Percentiles rank a stretch among this genome's conserved stretches.
Conservation (phyloP, 2,113 vertebrate species). For the Dascyllus trimaculatus region DNA sequence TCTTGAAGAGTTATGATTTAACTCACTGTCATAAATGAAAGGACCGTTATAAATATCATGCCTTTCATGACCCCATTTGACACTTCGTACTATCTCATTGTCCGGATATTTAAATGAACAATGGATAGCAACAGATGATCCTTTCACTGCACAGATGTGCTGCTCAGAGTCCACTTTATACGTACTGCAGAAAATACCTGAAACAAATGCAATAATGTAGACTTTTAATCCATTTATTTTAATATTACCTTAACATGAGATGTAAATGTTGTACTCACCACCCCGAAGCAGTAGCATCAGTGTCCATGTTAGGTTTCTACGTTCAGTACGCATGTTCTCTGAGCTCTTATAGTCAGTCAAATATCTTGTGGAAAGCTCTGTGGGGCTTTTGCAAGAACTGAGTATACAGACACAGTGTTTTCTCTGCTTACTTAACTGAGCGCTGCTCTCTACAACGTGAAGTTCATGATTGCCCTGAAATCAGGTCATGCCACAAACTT, state of each 20-base stretch:
- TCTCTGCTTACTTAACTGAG: background rate
- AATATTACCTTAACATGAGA: background rate
- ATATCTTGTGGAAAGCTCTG: too few relatives aligned
- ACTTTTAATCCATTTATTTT: background rate
- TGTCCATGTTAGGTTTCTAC: background rate
- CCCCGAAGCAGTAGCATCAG: constrained; percentile 21
- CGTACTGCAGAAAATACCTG: background rate
- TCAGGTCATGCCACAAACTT: constrained; percentile 21
- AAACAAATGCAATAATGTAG: background rate
- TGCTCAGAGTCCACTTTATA: background rate
- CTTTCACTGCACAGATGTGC: constrained; percentile 47
- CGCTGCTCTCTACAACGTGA: background rate
- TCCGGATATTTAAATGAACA: constrained; percentile 40
- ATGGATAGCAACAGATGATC: constrained; percentile 24
- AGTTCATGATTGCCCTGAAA: background rate
- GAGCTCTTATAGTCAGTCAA: too few relatives aligned
- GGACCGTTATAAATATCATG: accelerated
- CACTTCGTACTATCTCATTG: accelerated
- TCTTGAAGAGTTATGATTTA: accelerated
- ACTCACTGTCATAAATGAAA: constrained; percentile 2
- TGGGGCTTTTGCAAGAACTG: too few relatives aligned
- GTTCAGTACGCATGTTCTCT: constrained; percentile 5
- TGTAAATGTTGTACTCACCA: constrained; percentile 1
- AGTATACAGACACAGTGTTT: background rate
- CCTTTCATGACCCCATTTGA: constrained; percentile 27